These are phyloP conservation scores for Agriopis aurantiaria DNA, from an alignment of 2,888 invertebrate species.

Conservation along the genomic window DNA sequence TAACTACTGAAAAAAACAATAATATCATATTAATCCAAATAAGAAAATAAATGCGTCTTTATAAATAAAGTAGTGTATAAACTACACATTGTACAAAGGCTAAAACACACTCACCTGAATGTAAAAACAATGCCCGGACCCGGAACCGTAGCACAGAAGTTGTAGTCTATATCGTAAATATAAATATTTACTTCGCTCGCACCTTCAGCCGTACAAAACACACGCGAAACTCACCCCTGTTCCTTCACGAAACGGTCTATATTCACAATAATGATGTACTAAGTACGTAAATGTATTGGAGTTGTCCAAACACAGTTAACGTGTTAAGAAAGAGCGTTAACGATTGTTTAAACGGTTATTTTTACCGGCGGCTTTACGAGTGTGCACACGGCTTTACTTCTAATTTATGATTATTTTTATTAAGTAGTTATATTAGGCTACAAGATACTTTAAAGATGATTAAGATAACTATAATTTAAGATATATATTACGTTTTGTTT, in stretches of 20 bases:
- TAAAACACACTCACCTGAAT: constrained; percentile 53
- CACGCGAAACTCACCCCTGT: constrained; percentile 42
- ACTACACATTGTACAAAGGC: constrained; percentile 17
- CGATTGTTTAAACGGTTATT: constrained; percentile 45
- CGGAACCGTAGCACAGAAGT: constrained; percentile 43
- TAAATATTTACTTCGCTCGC: constrained; percentile 66
- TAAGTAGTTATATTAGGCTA: constrained; percentile 26
- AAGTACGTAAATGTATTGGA: constrained; percentile 36
- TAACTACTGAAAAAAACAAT: too few species aligned
- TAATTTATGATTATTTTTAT: constrained; percentile 35
- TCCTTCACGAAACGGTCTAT: constrained; percentile 1
- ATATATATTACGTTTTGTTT: background rate
- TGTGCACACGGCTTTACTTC: constrained; percentile 30
- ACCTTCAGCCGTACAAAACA: constrained; percentile 51
- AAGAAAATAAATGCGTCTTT: too few species aligned
- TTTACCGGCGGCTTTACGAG: constrained; percentile 40
- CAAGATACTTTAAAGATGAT: constrained; percentile 32
- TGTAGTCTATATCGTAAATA: constrained; percentile 53
- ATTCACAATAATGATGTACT: constrained; percentile 21
- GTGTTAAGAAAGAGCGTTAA: constrained; percentile 40
- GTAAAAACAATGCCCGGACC: constrained; percentile 45
- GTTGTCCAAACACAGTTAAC: constrained; percentile 42
- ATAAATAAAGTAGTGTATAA: too few species aligned
- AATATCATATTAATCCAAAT: too few species aligned
- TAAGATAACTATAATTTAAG: constrained; percentile 1